These are phyloP conservation scores for Crossaster papposus DNA, from an alignment of 53 echinoderm and acorn worm genomes.

Conservation along the genomic window DNA sequence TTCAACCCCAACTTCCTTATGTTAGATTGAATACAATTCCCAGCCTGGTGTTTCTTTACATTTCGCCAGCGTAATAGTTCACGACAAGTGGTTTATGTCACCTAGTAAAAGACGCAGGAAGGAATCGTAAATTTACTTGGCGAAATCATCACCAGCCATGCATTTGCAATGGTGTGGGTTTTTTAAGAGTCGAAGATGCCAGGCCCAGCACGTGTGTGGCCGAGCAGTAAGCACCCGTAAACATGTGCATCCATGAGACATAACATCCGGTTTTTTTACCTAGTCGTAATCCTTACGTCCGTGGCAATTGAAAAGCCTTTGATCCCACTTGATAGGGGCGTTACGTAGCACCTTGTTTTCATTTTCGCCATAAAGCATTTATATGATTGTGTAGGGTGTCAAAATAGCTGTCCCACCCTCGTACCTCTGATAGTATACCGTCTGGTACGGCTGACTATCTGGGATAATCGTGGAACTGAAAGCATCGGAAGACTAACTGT, in stretches of 20 bases:
- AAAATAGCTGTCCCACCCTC: constrained; percentile 21
- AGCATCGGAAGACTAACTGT: no score
- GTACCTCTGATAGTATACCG: not conserved
- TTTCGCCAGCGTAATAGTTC: constrained; percentile 7
- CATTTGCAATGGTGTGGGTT: not conserved
- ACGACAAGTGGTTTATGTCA: constrained; percentile 58
- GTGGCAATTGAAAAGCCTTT: not conserved
- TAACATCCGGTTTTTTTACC: constrained; percentile 35
- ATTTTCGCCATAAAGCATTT: constrained; percentile 1
- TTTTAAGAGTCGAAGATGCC: not conserved
- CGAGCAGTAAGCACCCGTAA: not conserved
- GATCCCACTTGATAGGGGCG: constrained; percentile 31
- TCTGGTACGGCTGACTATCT: not conserved
- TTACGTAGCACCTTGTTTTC: constrained; percentile 45
- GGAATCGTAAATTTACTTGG: constrained; percentile 36
- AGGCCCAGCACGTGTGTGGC: constrained; percentile 45
- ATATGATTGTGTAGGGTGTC: constrained; percentile 23
- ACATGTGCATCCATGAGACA: not conserved
- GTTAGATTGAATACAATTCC: not conserved
- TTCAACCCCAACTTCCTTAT: not conserved
- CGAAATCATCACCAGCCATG: constrained; percentile 4
- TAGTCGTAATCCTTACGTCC: not conserved
- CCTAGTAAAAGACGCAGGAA: constrained; percentile 18
- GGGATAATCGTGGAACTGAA: not conserved
- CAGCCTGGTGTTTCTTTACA: not conserved